Evolutionary conservation across 2,888 invertebrate genomes (phyloP), one percentile per base, ranked within the genome.

Genomic region (Volucella inanis): DNA sequence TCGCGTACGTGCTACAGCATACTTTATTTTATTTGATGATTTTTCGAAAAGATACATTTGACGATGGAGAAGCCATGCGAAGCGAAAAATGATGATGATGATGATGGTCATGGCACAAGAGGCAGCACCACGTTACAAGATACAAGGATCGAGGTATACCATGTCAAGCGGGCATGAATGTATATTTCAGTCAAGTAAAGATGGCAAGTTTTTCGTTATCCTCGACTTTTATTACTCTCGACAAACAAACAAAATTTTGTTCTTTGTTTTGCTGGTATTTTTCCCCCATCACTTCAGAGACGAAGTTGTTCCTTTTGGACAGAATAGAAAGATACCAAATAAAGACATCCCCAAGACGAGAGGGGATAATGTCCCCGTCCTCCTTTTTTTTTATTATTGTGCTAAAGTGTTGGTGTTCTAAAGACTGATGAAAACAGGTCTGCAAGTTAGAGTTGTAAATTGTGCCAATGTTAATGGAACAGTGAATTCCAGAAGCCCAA

Each of bases 1-100:
- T 74, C 49, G 38, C n/a, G 75, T 71, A 79, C 79, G 75, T 79
- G 84, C 70, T 77, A 65, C 18, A 71, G 71, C 75, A 76, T 80
- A 71, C 67, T 71, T 85, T 79, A 75, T 80, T 85, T 71, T 85
- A 75, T 80, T 85, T 80, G 79, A 85, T 76, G 71, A 76, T 84
- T 79, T 79, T 84, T 79, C 75, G 70, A 79, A 75, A 79, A 84
- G 79, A 84, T 84, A 79, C 79, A 75, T 78, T 75, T 80, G 71
- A 80, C 70, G 82, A 67, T 61, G 76, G 62, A 45, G 31, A 31
- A 31, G 62, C 54, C 41, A 79, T 72, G 75, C 80, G 71, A 75
- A 80, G 59, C 80, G 75, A 79, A 80, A 85, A 78, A 74, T 83
- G 72, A 74, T 78, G 81, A 70, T 64, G 81, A 80, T 57, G 55